Evolutionary conservation across 2,888 invertebrate species (phyloP).

Genomic region (Mycalesis mineus): DNA sequence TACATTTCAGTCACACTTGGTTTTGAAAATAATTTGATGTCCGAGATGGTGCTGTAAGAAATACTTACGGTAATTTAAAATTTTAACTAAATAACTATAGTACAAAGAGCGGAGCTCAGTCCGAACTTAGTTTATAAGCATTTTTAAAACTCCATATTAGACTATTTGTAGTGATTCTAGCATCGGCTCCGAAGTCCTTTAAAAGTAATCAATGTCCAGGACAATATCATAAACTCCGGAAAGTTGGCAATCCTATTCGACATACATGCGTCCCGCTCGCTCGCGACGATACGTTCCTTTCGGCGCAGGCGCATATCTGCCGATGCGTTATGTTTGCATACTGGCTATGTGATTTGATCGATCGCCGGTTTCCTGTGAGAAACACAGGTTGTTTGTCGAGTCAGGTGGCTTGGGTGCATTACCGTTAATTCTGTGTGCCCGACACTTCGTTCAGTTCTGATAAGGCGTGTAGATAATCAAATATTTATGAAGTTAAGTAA

Average conservation of each 20-base stretch:
- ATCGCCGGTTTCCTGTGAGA: constrained; percentile 70
- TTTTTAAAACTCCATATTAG: too few relatives aligned
- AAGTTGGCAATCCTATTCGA: constrained; percentile 14
- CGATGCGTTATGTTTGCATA: constrained; percentile 62
- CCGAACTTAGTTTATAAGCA: too few relatives aligned
- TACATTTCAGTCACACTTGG: too few relatives aligned
- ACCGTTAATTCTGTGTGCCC: constrained; percentile 53
- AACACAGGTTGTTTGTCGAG: constrained; percentile 67
- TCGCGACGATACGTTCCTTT: constrained; percentile 44
- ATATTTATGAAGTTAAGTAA: neutral
- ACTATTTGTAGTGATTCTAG: too few relatives aligned
- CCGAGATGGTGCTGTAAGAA: too few relatives aligned
- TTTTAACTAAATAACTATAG: too few relatives aligned
- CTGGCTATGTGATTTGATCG: constrained; percentile 66
- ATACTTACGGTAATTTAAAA: too few relatives aligned
- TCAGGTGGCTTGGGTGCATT: constrained; percentile 57
- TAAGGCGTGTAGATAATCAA: constrained; percentile 2
- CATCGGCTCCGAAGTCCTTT: too few relatives aligned
- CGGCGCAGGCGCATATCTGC: constrained; percentile 53
- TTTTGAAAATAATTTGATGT: too few relatives aligned
- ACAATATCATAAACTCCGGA: neutral
- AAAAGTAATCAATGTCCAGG: neutral
- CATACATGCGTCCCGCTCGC: constrained; percentile 52
- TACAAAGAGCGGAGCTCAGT: too few relatives aligned
- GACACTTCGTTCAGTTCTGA: constrained; percentile 34